Percentiles rank a stretch among this genome's conserved stretches.
These are phyloP conservation scores for Ciconia nigra DNA, from an alignment of 2,797 vertebrate species.

Conservation along the genomic window DNA sequence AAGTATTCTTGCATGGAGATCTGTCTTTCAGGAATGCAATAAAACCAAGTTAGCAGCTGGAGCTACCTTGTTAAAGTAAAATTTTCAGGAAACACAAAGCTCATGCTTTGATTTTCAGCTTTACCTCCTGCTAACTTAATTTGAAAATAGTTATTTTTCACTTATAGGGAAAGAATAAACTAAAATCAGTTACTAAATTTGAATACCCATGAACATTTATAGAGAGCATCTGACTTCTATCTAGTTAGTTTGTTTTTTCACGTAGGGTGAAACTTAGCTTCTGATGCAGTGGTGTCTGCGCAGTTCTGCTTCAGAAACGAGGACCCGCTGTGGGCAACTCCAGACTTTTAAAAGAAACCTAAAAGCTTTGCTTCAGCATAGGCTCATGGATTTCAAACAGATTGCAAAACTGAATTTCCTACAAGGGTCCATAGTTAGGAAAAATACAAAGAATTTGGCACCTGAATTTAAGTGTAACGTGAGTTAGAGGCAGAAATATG, in stretches of 20 bases:
- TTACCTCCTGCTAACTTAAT: neutral
- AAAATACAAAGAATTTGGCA: neutral
- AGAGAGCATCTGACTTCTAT: conserved; percentile 64
- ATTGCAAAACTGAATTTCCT: neutral
- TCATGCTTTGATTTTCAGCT: neutral
- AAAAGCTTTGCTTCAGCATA: neutral
- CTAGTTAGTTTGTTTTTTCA: conserved; percentile 47
- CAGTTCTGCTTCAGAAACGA: conserved; percentile 27
- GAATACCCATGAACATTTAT: conserved; percentile 30
- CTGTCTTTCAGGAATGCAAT: conserved; percentile 2
- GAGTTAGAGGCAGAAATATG: neutral
- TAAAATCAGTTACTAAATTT: conserved; percentile 39
- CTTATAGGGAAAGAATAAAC: conserved; percentile 27
- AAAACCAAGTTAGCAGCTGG: neutral
- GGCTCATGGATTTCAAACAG: neutral
- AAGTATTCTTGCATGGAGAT: neutral
- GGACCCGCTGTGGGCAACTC: neutral
- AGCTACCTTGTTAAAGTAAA: neutral
- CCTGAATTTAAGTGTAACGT: neutral
- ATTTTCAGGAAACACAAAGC: conserved; percentile 19
- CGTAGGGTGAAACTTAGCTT: conserved; percentile 10
- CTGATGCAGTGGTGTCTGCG: conserved; percentile 21
- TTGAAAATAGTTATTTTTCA: neutral
- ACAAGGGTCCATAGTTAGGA: neutral
- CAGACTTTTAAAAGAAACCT: neutral